Percentiles rank a stretch among this genome's conserved stretches.
Conservation (phyloP, 2,888 invertebrate species). For the Drosophila anomelani region DNA sequence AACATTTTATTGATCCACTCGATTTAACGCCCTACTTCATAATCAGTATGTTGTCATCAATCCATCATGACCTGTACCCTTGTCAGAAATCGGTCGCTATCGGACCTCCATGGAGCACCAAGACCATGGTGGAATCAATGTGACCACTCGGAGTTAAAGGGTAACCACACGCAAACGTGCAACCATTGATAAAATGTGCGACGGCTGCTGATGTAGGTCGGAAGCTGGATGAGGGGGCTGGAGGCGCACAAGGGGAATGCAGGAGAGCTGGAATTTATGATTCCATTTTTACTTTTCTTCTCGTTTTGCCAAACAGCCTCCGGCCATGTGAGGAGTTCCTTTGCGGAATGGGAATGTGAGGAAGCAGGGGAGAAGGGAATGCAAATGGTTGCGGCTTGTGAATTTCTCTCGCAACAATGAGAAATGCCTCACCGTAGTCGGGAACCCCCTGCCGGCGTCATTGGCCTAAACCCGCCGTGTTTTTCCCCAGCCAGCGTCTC, state of each 20-base stretch:
- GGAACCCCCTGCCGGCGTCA: constrained; percentile 26
- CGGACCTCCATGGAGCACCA: constrained; percentile 1
- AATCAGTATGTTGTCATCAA: constrained; percentile 22
- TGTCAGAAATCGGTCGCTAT: constrained; percentile 12
- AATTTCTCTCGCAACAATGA: constrained; percentile 40
- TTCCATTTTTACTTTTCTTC: constrained; percentile 54
- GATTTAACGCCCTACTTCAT: background rate
- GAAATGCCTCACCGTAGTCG: constrained; percentile 24
- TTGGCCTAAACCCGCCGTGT: constrained; percentile 27
- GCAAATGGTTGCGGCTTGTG: constrained; percentile 32
- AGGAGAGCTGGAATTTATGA: constrained; percentile 56
- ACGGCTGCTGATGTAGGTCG: constrained; percentile 59
- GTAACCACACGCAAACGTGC: constrained; percentile 49
- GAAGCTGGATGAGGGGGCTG: background rate
- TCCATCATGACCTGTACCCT: constrained; percentile 23
- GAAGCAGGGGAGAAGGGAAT: constrained; percentile 8
- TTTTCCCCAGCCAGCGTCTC: background rate
- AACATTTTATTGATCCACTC: background rate
- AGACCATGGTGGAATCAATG: constrained; percentile 19
- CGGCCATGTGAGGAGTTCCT: constrained; percentile 37
- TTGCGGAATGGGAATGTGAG: constrained; percentile 29
- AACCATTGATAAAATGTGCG: constrained; percentile 54
- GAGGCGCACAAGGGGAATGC: constrained; percentile 7
- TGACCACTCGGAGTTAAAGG: constrained; percentile 33
- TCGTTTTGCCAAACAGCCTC: constrained; percentile 38